Conservation (phyloP, 2,113 vertebrate genomes). For the Odontophorus gujanensis region DNA sequence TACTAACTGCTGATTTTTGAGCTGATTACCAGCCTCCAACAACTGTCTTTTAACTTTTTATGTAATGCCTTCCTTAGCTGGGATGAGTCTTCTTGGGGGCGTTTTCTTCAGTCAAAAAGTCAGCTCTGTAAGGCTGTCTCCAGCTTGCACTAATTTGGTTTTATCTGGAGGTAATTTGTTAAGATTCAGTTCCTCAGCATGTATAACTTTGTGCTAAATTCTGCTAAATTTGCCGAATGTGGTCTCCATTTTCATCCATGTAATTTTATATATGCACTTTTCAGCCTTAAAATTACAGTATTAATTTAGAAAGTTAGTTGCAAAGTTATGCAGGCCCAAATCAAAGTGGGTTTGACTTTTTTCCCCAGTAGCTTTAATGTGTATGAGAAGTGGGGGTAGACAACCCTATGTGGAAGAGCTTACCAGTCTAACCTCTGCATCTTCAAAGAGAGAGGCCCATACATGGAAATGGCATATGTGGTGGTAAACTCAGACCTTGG, state of each 20-base stretch:
- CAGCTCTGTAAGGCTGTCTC: background rate
- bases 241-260: background rate
- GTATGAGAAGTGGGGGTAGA: background rate
- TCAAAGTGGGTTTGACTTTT: constrained; percentile 36
- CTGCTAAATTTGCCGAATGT: background rate
- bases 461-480: constrained; percentile 22
- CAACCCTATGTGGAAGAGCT: constrained; percentile 26
- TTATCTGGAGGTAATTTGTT: constrained; percentile 54
- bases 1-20: background rate
- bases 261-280: constrained; percentile 31
- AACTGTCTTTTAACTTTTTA: constrained; percentile 24
- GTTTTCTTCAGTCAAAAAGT: background rate
- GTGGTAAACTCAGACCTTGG: background rate
- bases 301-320: constrained; percentile 15
- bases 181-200: background rate
- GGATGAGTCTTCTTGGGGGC: background rate
- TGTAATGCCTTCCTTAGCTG: constrained; percentile 1
- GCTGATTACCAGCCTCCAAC: background rate
- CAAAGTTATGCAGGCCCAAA: background rate
- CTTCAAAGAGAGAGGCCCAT: background rate
- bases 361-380: constrained; percentile 25
- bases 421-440: background rate
- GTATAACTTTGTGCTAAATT: constrained; percentile 25
- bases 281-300: constrained; percentile 26
- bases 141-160: background rate